Evolutionary conservation across 2,113 vertebrate genomes (phyloP).

Genomic region (Myocastor coypus): DNA sequence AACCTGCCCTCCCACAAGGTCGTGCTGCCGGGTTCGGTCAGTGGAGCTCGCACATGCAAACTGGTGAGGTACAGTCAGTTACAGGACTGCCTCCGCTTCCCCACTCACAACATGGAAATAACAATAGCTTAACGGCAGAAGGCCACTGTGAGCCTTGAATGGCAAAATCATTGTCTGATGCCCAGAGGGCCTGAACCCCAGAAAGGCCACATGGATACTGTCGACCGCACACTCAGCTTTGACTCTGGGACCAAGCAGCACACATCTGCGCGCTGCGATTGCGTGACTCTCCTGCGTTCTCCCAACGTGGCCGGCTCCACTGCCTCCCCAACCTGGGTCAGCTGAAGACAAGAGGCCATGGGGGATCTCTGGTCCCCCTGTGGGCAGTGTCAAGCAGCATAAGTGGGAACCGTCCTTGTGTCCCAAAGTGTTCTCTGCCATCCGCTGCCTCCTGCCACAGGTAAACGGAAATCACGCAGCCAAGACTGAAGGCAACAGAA

Average conservation of each 20-base stretch:
- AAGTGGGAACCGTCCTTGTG: rapidly evolving
- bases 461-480: background rate
- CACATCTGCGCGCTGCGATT: background rate
- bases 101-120: background rate
- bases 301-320: background rate
- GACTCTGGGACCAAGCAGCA: background rate
- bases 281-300: background rate
- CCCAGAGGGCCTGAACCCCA: background rate
- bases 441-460: background rate
- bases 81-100: background rate
- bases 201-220: background rate
- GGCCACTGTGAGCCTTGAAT: background rate
- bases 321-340: background rate
- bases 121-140: background rate
- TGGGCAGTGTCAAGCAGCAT: rapidly evolving
- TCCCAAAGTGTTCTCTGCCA: background rate
- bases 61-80: no score
- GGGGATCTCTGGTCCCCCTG: background rate
- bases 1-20: background rate
- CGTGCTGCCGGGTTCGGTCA: no score
- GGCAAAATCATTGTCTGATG: background rate
- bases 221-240: background rate
- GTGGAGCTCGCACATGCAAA: background rate
- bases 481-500: background rate
- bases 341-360: background rate